Conservation (phyloP, 2,113 vertebrate species). For the Cercocebus atys region DNA sequence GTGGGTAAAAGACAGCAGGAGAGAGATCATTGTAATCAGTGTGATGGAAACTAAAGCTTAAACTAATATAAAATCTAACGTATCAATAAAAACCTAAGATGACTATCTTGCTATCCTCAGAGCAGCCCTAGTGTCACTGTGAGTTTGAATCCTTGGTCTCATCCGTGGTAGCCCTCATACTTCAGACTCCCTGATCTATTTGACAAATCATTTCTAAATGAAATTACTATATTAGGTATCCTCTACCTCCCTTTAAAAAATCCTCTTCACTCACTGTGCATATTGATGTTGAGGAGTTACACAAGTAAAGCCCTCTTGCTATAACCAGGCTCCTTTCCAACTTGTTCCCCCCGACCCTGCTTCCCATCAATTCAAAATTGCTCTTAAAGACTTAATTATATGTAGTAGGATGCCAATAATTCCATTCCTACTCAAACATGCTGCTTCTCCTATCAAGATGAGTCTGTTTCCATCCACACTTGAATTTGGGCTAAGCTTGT, state of each 20-base stretch:
- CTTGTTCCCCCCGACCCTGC: neutral
- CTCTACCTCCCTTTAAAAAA: neutral
- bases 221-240: neutral
- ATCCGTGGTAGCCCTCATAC: neutral
- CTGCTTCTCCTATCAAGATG: neutral
- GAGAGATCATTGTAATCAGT: neutral
- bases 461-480: neutral
- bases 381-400: neutral
- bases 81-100: neutral
- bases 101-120: neutral
- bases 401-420: neutral
- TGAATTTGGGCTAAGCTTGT: neutral
- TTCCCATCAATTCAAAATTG: neutral
- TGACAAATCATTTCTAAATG: constrained; percentile 7
- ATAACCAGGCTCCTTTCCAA: neutral
- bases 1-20: neutral
- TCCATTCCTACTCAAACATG: neutral
- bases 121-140: neutral
- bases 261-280: neutral
- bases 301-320: neutral
- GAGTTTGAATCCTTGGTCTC: neutral
- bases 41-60: neutral
- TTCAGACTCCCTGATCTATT: neutral
- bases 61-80: neutral
- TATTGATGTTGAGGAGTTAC: neutral